phyloP scores from a whole-genome alignment of 1,140 invertebrate species.

The Araneus ventricosus region DNA sequence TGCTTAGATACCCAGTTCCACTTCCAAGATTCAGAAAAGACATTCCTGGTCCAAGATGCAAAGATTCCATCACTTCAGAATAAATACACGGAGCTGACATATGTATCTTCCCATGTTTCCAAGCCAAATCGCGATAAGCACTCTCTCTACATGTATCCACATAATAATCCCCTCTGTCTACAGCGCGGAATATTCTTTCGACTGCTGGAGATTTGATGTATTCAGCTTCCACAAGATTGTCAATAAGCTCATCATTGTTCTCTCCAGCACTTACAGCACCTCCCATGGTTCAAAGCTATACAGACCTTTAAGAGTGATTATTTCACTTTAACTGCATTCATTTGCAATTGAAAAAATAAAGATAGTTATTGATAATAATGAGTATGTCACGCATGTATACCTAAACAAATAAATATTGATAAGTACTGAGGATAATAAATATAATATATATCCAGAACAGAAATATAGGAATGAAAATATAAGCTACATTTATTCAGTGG shows the following conservation, averaged over 20 bases:
- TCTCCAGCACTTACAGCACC: constrained; percentile 89
- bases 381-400: too few relatives aligned
- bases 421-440: too few relatives aligned
- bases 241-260: constrained; percentile 92
- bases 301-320: not conserved
- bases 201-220: constrained; percentile 87
- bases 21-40: constrained; percentile 94
- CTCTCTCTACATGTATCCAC: constrained; percentile 84
- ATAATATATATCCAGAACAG: too few relatives aligned
- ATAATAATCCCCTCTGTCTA: constrained; percentile 92
- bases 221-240: constrained; percentile 88
- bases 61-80: constrained; percentile 91
- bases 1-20: constrained; percentile 94
- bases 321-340: not conserved
- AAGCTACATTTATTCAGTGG: too few relatives aligned
- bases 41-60: constrained; percentile 86
- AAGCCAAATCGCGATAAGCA: constrained; percentile 91
- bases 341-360: not conserved
- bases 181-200: constrained; percentile 90
- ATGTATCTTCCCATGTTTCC: constrained; percentile 90
- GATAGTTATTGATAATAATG: too few relatives aligned
- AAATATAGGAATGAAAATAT: too few relatives aligned
- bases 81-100: constrained; percentile 95
- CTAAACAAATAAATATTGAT: too few relatives aligned
- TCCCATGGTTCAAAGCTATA: constrained; percentile 84